Percentiles rank a stretch among this genome's conserved stretches.
phyloP scores from a whole-genome alignment of 2,797 vertebrate genomes.

The Scarus forsteni region DNA sequence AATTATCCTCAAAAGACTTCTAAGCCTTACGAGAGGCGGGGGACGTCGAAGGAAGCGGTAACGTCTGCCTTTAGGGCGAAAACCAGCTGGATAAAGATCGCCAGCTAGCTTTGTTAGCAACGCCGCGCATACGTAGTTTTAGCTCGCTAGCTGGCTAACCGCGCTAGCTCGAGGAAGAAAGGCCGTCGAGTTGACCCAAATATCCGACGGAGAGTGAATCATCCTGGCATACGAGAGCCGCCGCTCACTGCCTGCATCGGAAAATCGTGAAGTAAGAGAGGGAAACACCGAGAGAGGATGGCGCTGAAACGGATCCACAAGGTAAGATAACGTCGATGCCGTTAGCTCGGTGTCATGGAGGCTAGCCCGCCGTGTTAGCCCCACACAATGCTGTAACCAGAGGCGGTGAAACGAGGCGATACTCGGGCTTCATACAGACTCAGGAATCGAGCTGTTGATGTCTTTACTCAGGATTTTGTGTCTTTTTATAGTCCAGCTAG shows the following conservation, averaged over 20 bases:
- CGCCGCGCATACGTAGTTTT: conserved; percentile 67
- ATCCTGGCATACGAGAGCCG: conserved; percentile 58
- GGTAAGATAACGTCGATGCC: conserved; percentile 67
- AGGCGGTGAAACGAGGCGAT: too few relatives aligned
- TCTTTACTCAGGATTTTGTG: too few relatives aligned
- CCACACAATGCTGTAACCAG: conserved; percentile 38
- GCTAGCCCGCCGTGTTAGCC: conserved; percentile 55
- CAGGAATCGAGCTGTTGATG: too few relatives aligned
- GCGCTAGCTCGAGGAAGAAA: conserved; percentile 64
- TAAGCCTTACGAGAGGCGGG: neutral
- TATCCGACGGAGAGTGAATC: conserved; percentile 17
- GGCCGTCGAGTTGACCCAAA: conserved; percentile 58
- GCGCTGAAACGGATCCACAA: conserved; percentile 88
- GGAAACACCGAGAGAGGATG: conserved; percentile 75
- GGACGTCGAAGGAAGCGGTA: neutral
- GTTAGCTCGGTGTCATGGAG: neutral
- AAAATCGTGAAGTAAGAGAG: conserved; percentile 20
- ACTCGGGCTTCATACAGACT: too few relatives aligned
- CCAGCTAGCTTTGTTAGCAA: conserved; percentile 33
- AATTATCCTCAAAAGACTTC: neutral
- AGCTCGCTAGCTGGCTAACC: conserved; percentile 56
- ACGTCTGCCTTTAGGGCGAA: conserved; percentile 3
- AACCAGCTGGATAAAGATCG: conserved; percentile 14
- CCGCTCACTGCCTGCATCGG: conserved; percentile 39
- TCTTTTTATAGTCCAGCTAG: too few relatives aligned